Base-by-base conservation (phyloP, 2,888 invertebrate species). In the Lordiphosa fenestrarum region DNA sequence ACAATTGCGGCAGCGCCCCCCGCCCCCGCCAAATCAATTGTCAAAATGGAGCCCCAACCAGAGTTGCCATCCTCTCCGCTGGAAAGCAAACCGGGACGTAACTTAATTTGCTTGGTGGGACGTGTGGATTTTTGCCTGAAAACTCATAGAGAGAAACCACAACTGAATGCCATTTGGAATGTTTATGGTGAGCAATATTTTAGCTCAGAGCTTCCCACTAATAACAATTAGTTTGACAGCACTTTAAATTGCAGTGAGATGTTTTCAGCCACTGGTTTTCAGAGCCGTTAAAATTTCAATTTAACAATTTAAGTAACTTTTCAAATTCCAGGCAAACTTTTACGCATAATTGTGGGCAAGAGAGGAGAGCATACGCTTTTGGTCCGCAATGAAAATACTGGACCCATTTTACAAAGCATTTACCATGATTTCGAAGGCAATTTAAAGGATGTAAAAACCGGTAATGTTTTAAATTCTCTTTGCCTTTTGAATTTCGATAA, bases 381-480 rank as follows among this genome's bases (percentile, higher is more conserved):
- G 1, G 44, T 89, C 23, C 80, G 88, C 3, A 83, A 71, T 30
- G 66, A 71, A 13, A 59, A 59, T 0, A 62, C 71, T 3, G 89
- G 89, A 0, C 88, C 89, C 1, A 77, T 89, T 6, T 44, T 89
- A 0, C 88, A 88, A 60, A 84, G 84, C 5, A 71, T 87, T 35
- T 89, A 73, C 50, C 86, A 85, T 48, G 89, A 89, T 58, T 88
- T 87, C 19, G 69, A 86, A 3, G 69, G 63, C 1, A 65, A 73
- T 30, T 40, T 86, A 4, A 51, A 53, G 5, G n/a, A 44, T 1
- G 36, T 64, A 9, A 49, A n/a, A 4, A 47, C 51, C 49, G 81
- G 81, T 19, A 72, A 66, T 4, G 35, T 2, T 6, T 15, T 1
- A 12, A 1, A 19, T 3, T 6, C 6, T 25, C 21, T 5, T 3